These are phyloP conservation scores for Eupithecia insigniata DNA, from an alignment of 2,888 invertebrate species.

Conservation along the genomic window DNA sequence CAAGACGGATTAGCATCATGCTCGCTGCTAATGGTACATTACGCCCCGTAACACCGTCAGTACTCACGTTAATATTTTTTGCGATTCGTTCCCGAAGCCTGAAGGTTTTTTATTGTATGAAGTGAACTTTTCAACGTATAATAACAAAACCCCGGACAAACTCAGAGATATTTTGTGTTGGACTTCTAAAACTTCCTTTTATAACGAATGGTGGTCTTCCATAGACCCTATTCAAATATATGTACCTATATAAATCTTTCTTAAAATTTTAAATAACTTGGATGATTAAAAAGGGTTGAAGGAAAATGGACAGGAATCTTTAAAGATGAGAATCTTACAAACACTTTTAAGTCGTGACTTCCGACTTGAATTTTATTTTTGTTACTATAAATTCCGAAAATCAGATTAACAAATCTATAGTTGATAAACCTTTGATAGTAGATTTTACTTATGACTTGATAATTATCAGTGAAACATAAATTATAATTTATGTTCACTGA, in stretches of 20 bases:
- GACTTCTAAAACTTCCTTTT: background rate
- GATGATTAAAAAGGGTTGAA: background rate
- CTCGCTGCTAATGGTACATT: too few species aligned
- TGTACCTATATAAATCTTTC: background rate
- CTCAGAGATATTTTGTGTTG: background rate
- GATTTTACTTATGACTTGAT: background rate
- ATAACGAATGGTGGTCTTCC: background rate
- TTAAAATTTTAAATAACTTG: background rate
- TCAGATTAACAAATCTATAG: background rate
- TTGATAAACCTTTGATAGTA: background rate
- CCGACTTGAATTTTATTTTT: background rate
- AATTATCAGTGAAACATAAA: too few species aligned
- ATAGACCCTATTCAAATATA: too few species aligned
- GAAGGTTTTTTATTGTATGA: background rate
- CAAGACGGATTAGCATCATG: too few species aligned
- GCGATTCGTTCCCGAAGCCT: background rate
- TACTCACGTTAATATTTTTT: too few species aligned
- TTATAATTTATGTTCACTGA: too few species aligned
- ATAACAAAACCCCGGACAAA: background rate
- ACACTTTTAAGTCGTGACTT: background rate
- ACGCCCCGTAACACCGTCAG: too few species aligned
- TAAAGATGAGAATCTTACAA: background rate
- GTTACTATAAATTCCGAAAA: background rate
- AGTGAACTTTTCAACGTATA: background rate
- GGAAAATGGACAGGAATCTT: background rate